phyloP scores from a whole-genome alignment of 2,113 vertebrate genomes.

The Chloropsis hardwickii region DNA sequence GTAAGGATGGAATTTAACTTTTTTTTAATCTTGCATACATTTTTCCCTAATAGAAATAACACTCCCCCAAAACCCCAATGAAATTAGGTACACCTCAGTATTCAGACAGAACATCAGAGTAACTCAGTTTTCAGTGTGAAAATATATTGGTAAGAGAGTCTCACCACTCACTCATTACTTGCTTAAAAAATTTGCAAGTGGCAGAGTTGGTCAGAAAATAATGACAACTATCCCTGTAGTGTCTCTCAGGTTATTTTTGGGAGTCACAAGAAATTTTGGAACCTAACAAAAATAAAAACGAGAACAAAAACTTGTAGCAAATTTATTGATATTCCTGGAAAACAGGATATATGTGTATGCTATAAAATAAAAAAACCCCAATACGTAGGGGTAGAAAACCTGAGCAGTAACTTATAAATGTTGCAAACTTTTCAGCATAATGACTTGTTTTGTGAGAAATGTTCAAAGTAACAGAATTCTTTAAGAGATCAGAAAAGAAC shows the following conservation, averaged over 20 bases:
- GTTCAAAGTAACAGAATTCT: slow-evolving; percentile 49
- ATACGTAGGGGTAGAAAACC: not conserved
- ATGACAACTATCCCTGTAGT: not conserved
- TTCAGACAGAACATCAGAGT: not conserved
- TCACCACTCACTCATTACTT: not conserved
- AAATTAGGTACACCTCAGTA: not conserved
- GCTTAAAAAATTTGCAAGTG: not conserved
- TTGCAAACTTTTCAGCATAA: not conserved
- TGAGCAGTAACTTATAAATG: not conserved
- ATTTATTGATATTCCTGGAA: not conserved
- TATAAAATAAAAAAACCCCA: not conserved
- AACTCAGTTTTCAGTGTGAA: not conserved
- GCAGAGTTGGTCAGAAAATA: not conserved
- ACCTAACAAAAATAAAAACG: not conserved
- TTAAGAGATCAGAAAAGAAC: slow-evolving; percentile 38
- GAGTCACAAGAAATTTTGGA: not conserved
- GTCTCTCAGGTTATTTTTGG: not conserved
- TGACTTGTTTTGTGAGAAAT: not conserved
- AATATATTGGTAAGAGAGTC: not conserved
- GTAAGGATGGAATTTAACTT: not conserved
- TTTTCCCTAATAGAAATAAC: not conserved
- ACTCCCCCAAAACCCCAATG: fast-evolving
- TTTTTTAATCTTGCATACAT: not conserved
- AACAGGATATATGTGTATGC: not conserved
- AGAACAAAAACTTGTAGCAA: not conserved